A percentile compares a stretch with the other conserved stretches of the same genome.
Evolutionary conservation across 2,797 vertebrate species (phyloP).

Genomic region (Lacerta bilineata): DNA sequence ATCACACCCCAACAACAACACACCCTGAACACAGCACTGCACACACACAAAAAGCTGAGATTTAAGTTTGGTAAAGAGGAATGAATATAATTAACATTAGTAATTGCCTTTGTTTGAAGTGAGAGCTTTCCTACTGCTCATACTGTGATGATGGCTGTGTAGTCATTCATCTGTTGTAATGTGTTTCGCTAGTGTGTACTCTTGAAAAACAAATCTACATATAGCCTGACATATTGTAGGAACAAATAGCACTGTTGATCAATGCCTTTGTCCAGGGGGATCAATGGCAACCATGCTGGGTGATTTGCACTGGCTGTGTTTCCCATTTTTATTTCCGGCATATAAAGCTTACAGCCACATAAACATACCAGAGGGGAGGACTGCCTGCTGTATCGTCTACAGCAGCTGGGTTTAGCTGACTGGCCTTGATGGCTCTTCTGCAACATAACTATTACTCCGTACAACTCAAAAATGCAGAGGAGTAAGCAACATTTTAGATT

Average conservation of each 20-base stretch:
- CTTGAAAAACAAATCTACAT: conserved; percentile 57
- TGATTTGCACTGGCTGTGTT: conserved; percentile 43
- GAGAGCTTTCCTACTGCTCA: conserved; percentile 42
- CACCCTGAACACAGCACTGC: conserved; percentile 24
- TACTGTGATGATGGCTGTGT: conserved; percentile 40
- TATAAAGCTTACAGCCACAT: conserved; percentile 25
- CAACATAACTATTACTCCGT: conserved; percentile 8
- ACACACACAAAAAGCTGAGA: neutral
- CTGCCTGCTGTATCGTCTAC: conserved; percentile 20
- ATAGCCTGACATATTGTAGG: conserved; percentile 53
- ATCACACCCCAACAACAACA: conserved; percentile 21
- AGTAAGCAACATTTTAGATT: neutral
- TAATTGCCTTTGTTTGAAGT: conserved; percentile 52
- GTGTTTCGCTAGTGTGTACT: conserved; percentile 49
- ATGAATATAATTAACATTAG: conserved; percentile 58
- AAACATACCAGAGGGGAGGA: neutral
- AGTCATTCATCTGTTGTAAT: conserved; percentile 45
- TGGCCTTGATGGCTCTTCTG: conserved; percentile 2
- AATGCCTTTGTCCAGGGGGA: conserved; percentile 54
- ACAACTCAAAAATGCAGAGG: conserved; percentile 4
- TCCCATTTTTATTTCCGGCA: conserved; percentile 37
- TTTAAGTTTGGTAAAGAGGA: conserved; percentile 31
- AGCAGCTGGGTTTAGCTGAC: neutral
- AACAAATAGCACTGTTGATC: conserved; percentile 57
- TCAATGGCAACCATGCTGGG: conserved; percentile 58